Percentiles rank a stretch among this genome's conserved stretches.
These are phyloP conservation scores for Trachythela sp. DNA, from an alignment of 64 coral and sea anemone species.

Conservation along the genomic window DNA sequence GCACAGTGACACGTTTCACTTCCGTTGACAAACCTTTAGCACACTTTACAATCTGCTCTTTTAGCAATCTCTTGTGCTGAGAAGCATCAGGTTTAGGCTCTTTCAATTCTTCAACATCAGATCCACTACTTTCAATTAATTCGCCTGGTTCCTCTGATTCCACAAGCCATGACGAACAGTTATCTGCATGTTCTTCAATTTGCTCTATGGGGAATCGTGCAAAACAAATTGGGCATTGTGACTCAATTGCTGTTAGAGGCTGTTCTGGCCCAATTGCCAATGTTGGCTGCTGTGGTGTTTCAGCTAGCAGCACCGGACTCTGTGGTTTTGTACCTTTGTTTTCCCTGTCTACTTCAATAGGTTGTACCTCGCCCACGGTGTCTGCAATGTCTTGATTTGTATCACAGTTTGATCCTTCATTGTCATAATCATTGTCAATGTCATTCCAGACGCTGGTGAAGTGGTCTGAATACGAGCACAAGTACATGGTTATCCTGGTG, in stretches of 20 bases:
- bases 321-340: background rate
- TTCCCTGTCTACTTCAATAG: background rate
- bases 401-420: slow-evolving; percentile 12
- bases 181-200: too few species aligned
- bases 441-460: background rate
- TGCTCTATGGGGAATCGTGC: slow-evolving; percentile 30
- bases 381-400: slow-evolving; percentile 4
- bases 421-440: slow-evolving; percentile 26
- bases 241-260: slow-evolving; percentile 5
- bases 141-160: background rate
- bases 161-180: slow-evolving; percentile 38
- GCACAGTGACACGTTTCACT: background rate
- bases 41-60: background rate
- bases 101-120: background rate
- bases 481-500: too few species aligned
- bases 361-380: background rate
- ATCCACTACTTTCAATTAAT: background rate
- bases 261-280: background rate
- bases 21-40: background rate
- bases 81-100: background rate
- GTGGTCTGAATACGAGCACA: slow-evolving; percentile 21
- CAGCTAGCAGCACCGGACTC: too few species aligned
- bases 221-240: slow-evolving; percentile 47
- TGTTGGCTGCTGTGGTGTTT: background rate
- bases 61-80: background rate